These are phyloP conservation scores for Danio rerio DNA, from an alignment of 2,113 vertebrate species.

Conservation along the genomic window DNA sequence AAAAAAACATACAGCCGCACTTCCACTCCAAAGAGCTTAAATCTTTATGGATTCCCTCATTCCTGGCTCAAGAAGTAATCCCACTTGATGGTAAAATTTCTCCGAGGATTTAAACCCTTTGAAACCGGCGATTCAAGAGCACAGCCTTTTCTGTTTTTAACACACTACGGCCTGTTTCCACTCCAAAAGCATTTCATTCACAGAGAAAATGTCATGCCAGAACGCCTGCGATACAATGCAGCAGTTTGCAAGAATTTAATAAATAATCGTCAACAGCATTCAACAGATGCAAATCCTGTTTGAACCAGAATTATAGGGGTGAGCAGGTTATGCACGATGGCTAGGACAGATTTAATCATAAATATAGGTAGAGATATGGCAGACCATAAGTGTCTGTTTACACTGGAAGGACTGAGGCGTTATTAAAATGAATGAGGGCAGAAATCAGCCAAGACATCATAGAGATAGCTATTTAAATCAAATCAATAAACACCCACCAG, in stretches of 20 bases:
- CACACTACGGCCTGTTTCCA: constrained; percentile 5
- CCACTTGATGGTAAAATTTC: constrained; percentile 41
- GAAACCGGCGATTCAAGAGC: constrained; percentile 14
- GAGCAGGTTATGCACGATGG: neutral
- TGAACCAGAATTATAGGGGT: neutral
- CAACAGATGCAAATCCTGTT: neutral
- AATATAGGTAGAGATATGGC: constrained; percentile 33
- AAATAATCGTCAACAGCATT: neutral
- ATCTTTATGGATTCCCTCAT: constrained; percentile 37
- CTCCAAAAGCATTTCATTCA: neutral
- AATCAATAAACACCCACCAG: constrained; percentile 48
- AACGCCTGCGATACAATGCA: neutral
- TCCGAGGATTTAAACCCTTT: constrained; percentile 28
- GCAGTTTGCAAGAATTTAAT: neutral
- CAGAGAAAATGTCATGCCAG: neutral
- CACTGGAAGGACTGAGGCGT: constrained; percentile 19
- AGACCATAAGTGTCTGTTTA: constrained; percentile 23
- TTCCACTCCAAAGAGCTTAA: constrained; percentile 35
- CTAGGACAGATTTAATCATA: constrained; percentile 27
- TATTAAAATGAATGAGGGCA: constrained; percentile 52
- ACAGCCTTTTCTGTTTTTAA: constrained; percentile 18
- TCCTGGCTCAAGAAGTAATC: constrained; percentile 34
- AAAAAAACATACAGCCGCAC: neutral
- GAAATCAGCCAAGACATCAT: constrained; percentile 51
- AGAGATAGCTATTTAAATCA: constrained; percentile 53